Conservation (phyloP, 2,113 vertebrate genomes). For the Fregetta grallaria region DNA sequence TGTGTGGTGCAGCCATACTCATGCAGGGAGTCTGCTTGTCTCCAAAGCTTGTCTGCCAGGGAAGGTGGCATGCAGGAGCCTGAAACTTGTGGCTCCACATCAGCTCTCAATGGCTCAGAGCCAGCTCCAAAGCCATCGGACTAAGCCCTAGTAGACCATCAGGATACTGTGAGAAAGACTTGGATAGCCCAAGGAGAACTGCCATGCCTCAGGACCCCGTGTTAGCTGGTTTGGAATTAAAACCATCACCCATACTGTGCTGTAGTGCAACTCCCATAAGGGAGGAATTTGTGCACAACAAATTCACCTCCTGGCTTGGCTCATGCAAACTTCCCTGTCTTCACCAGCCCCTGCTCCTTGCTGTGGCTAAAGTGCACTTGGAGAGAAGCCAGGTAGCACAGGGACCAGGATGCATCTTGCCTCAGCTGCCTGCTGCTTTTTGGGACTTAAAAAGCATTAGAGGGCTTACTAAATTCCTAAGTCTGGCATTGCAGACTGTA, state of each 20-base stretch:
- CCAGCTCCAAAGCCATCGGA: neutral
- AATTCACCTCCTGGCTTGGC: neutral
- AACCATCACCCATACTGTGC: neutral
- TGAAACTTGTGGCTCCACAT: neutral
- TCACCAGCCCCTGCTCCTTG: neutral
- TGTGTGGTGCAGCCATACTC: accelerated
- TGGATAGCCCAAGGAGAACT: neutral
- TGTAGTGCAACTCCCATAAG: neutral
- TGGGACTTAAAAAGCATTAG: neutral
- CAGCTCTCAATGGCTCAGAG: neutral
- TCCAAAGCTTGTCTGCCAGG: neutral
- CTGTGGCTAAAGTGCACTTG: neutral
- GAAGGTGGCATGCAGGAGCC: neutral
- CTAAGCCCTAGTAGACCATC: neutral
- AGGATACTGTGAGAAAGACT: neutral
- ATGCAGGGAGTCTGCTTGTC: neutral
- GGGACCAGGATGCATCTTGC: neutral
- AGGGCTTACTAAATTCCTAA: neutral
- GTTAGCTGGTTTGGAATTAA: neutral
- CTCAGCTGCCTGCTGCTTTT: neutral
- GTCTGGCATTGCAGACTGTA: neutral
- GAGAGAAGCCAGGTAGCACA: neutral
- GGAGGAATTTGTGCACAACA: neutral
- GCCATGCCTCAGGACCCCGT: accelerated
- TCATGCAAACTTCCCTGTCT: neutral